Percentiles rank a stretch among this genome's conserved stretches.
phyloP scores from a whole-genome alignment of 2,113 vertebrate species.

The Gymnobelideus leadbeateri region DNA sequence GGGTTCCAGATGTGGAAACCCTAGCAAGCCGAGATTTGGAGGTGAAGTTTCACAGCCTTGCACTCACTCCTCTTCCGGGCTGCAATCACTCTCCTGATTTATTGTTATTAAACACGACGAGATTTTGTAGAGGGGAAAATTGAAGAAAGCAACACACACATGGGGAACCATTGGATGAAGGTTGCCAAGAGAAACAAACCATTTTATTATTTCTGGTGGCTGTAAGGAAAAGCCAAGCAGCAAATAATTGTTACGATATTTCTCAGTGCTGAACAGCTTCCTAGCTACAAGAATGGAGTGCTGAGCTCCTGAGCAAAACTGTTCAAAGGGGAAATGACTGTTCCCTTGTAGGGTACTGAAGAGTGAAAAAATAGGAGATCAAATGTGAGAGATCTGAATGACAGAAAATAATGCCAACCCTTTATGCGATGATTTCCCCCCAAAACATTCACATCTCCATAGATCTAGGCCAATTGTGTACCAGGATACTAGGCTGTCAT shows the following conservation, averaged over 20 bases:
- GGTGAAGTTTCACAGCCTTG: conserved; percentile 69
- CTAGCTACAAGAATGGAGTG: conserved; percentile 20
- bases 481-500: background rate
- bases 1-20: conserved; percentile 87
- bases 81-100: conserved; percentile 83
- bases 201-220: conserved; percentile 75
- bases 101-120: conserved; percentile 84
- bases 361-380: conserved; percentile 13
- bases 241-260: conserved; percentile 65
- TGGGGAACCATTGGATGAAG: conserved; percentile 75
- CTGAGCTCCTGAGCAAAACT: conserved; percentile 23
- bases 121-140: conserved; percentile 84
- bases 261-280: background rate
- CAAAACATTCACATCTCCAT: background rate
- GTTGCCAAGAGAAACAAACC: conserved; percentile 75
- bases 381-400: conserved; percentile 11
- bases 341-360: conserved; percentile 1
- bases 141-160: conserved; percentile 80
- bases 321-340: conserved; percentile 43
- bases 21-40: conserved; percentile 72
- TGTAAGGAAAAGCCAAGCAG: conserved; percentile 28
- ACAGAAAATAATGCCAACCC: background rate
- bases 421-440: background rate
- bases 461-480: background rate
- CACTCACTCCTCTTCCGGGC: conserved; percentile 75